These are phyloP conservation scores for Scaptomyza hsui DNA, from an alignment of 1,140 invertebrate species.

Conservation along the genomic window DNA sequence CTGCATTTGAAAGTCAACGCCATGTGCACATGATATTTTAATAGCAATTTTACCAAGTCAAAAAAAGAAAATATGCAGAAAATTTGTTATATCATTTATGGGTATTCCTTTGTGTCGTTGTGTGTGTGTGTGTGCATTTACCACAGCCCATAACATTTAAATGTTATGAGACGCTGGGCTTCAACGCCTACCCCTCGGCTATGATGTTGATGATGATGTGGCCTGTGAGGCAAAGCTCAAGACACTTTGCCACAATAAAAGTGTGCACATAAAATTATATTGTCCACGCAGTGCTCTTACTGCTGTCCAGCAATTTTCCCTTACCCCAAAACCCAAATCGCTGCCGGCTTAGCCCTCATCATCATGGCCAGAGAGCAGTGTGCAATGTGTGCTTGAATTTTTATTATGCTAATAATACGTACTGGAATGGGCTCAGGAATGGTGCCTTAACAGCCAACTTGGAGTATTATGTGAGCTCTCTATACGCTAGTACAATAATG, in stretches of 20 bases:
- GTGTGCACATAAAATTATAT: conserved; percentile 79
- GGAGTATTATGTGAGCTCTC: conserved; percentile 41
- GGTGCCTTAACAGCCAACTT: conserved; percentile 45
- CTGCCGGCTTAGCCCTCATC: conserved; percentile 54
- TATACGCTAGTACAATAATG: not conserved
- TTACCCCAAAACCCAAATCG: conserved; percentile 26
- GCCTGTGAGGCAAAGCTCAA: conserved; percentile 36
- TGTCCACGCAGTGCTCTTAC: conserved; percentile 51
- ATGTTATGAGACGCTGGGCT: conserved; percentile 62
- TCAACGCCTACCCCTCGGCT: conserved; percentile 58
- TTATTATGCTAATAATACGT: conserved; percentile 83
- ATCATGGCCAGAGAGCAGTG: conserved; percentile 16
- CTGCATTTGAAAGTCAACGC: conserved; percentile 52
- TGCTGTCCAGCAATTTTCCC: conserved; percentile 42
- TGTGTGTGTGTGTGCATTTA: not conserved
- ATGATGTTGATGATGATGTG: conserved; percentile 41
- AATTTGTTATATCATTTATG: conserved; percentile 77
- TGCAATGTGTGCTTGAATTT: conserved; percentile 64
- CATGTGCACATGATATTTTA: conserved; percentile 40
- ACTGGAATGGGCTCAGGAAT: conserved; percentile 63
- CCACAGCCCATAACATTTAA: conserved; percentile 72
- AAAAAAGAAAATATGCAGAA: conserved; percentile 15
- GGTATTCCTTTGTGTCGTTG: not conserved
- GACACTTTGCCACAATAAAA: conserved; percentile 76
- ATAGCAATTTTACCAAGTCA: conserved; percentile 21